phyloP scores from a whole-genome alignment of 2,113 vertebrate genomes.

The Xiphophorus maculatus region DNA sequence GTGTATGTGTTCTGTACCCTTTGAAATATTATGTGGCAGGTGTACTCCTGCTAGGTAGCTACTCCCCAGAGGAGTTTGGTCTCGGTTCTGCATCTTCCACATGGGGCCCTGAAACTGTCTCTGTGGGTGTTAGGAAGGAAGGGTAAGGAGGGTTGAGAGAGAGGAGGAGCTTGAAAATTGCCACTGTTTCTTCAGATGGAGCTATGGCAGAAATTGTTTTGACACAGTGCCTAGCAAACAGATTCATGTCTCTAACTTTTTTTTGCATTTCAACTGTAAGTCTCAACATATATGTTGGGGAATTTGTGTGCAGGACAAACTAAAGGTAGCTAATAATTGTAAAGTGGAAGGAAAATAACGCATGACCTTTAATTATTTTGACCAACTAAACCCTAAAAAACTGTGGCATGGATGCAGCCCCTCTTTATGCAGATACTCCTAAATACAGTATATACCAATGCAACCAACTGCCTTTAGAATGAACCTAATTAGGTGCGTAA shows the following conservation, averaged over 20 bases:
- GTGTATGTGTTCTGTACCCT: conserved; percentile 56
- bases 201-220: conserved; percentile 57
- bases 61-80: conserved; percentile 62
- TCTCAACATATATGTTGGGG: not conserved
- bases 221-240: conserved; percentile 15
- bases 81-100: conserved; percentile 51
- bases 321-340: not conserved
- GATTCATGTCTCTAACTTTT: not conserved
- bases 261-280: not conserved
- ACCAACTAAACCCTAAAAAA: not conserved
- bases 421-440: not conserved
- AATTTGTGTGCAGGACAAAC: not conserved
- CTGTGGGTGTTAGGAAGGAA: conserved; percentile 35
- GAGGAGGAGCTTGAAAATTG: conserved; percentile 47
- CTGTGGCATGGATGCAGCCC: not conserved
- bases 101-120: conserved; percentile 53
- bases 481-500: no score
- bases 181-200: conserved; percentile 72
- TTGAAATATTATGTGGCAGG: conserved; percentile 66
- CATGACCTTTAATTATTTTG: not conserved
- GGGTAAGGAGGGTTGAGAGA: conserved; percentile 25
- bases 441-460: not conserved
- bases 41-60: conserved; percentile 53
- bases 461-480: no score
- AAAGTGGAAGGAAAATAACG: not conserved